Base-by-base conservation (phyloP, 2,113 vertebrate species). In the Saguinus midas region DNA sequence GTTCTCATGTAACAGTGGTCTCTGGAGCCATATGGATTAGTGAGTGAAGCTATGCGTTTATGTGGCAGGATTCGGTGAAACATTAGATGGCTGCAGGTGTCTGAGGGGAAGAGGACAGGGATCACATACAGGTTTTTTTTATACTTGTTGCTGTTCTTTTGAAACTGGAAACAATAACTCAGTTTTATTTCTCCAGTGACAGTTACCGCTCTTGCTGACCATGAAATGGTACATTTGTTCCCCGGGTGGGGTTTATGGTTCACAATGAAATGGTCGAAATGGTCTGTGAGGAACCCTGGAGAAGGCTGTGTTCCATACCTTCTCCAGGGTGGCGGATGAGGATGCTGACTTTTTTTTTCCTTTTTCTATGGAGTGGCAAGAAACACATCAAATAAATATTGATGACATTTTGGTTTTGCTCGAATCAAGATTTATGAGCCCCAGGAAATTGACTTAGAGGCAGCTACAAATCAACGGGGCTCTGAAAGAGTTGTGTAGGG, bases 1-100 rank as follows among this genome's bases (percentile, higher is more conserved):
- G 99, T 99, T 99, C 99, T 99, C 99, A 99, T 99, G 99, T 99
- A 99, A 99, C 99, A 98, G 99, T 98, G 99, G 99, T 99, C 99
- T 99, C 99, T 99, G 99, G 99, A 99, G 99, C 99, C 99, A 98
- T 99, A 98, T 99, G 99, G 99, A 99, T 99, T 99, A 99, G 99
- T 99, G 99, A 99, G 99, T 99, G 99, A 99, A 99, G 99, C 99
- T 98, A 99, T 98, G 98, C 99, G 99, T 99, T 99, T 99, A 99
- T 99, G 99, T 99, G 99, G 99, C 99, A 99, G 99, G 99, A 98
- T 98, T 99, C 98, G 96, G 99, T 99, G 99, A 99, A 99, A 99
- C 99, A 98, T 99, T 99, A 99, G 98, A 99, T 98, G 99, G 98
- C 98, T 99, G 99, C 99, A 99, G 99, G 99, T 99, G 99, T 99